phyloP scores from a whole-genome alignment of 2,113 vertebrate species.

The Thalassoma bifasciatum region DNA sequence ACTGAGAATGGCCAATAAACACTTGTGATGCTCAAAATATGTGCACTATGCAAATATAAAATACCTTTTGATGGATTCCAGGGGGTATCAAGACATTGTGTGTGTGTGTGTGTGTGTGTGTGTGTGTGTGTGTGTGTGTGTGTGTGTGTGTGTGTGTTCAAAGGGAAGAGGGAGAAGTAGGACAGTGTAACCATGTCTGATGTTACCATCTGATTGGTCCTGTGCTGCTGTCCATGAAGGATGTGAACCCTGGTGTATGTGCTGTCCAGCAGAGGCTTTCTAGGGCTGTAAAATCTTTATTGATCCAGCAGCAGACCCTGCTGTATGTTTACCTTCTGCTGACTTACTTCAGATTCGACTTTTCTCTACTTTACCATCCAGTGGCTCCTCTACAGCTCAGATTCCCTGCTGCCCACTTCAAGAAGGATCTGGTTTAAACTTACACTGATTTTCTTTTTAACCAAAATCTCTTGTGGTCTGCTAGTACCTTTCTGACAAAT shows the following conservation, averaged over 20 bases:
- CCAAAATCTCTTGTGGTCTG: too few relatives aligned
- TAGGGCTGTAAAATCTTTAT: constrained; percentile 29
- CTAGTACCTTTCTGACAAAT: too few relatives aligned
- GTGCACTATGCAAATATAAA: constrained; percentile 48
- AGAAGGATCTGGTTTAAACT: too few relatives aligned
- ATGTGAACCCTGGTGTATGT: constrained; percentile 21
- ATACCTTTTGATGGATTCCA: constrained; percentile 36
- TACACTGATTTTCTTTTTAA: too few relatives aligned
- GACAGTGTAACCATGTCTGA: constrained; percentile 43
- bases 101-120: constrained; percentile 21
- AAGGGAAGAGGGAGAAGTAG: constrained; percentile 38
- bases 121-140: constrained; percentile 25
- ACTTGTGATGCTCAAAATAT: constrained; percentile 58
- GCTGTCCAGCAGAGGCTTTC: constrained; percentile 23
- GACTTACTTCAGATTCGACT: too few relatives aligned
- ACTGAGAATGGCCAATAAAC: constrained; percentile 54
- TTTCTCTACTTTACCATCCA: too few relatives aligned
- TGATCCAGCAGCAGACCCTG: constrained; percentile 26
- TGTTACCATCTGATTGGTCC: constrained; percentile 52
- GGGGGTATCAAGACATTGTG: constrained; percentile 38
- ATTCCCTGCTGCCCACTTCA: too few relatives aligned
- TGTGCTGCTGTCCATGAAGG: constrained; percentile 14
- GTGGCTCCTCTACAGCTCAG: too few relatives aligned
- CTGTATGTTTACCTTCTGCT: constrained; percentile 31
- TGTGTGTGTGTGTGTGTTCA: constrained; percentile 18